Conservation (phyloP, 2,888 invertebrate species). For the Hirtodrosophila cameraria region DNA sequence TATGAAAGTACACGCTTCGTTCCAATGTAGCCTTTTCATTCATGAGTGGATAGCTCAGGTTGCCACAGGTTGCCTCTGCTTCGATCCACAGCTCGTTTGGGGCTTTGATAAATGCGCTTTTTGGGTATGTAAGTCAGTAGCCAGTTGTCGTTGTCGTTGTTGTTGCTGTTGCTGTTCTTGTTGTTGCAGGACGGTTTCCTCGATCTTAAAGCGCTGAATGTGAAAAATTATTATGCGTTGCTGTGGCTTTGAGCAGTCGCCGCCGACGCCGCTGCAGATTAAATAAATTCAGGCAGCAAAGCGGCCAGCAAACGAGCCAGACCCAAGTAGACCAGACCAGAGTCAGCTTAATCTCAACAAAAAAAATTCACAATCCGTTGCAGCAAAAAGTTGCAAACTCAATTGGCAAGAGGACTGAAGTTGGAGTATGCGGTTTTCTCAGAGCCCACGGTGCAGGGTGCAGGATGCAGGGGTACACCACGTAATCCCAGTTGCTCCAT, state of each 20-base stretch:
- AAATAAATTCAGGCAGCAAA: conserved; percentile 70
- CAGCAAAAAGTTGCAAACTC: conserved; percentile 76
- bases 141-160: conserved; percentile 56
- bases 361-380: conserved; percentile 61
- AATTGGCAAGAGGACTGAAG: conserved; percentile 58
- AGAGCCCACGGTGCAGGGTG: neutral
- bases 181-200: conserved; percentile 7
- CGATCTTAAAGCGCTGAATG: conserved; percentile 59
- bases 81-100: conserved; percentile 49
- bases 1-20: conserved; percentile 12
- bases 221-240: conserved; percentile 81
- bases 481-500: conserved; percentile 82
- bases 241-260: conserved; percentile 74
- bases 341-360: conserved; percentile 65
- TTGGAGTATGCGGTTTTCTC: neutral
- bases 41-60: conserved; percentile 43
- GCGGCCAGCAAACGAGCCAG: conserved; percentile 22
- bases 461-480: conserved; percentile 27
- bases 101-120: conserved; percentile 79
- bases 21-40: conserved; percentile 58
- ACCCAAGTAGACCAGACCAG: conserved; percentile 29
- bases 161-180: conserved; percentile 15
- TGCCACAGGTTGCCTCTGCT: conserved; percentile 4
- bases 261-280: conserved; percentile 77
- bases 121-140: conserved; percentile 80